Evolutionary conservation across 2,797 vertebrate genomes (phyloP), one percentile per base, ranked within the genome.

Genomic region (Calcarius lapponicus): DNA sequence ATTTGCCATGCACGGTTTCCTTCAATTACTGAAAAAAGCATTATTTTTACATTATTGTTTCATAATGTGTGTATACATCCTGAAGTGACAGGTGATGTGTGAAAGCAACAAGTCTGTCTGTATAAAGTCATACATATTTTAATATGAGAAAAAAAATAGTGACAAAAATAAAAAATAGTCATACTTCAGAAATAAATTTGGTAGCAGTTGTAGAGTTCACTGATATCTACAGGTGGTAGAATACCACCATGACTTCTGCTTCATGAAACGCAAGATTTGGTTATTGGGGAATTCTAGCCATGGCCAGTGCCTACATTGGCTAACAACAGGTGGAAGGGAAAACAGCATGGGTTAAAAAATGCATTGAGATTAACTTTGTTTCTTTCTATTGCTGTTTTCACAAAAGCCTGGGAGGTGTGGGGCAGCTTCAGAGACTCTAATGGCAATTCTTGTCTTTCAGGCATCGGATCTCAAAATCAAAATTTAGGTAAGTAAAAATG

Each of bases 381-480:
- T 85, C 24, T 73, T 84, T 74, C 54, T 67, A 1, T 61, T 81
- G n/a, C 12, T 81, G 2, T 82, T 93, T 76, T 82, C 42, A 61
- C 85, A 57, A 88, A 86, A 90, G 11, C 43, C 64, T 69, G 53
- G 10, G 79, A 73, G 25, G 12, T 79, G 38, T 43, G 79, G 69
- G 50, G 54, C 54, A 88, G 51, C 36, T 83, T 93, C 83, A 69
- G 66, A 96, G 75, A 88, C 2, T 43, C 93, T 96, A 95, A 96
- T 72, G 67, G 43, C 89, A 90, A 80, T 80, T 99, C 98, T 99
- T 99, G 96, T 99, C 97, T 99, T 99, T 98, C 99, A 99, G 99
- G 98, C 99, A 99, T 98, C 99, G 99, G 98, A 99, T 99, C 98
- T 99, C 99, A 98, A 99, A 99, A 98, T 99, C 99, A 93, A 99